These are phyloP conservation scores for Trialeurodes vaporariorum DNA, from an alignment of 1,140 invertebrate species.

Conservation along the genomic window DNA sequence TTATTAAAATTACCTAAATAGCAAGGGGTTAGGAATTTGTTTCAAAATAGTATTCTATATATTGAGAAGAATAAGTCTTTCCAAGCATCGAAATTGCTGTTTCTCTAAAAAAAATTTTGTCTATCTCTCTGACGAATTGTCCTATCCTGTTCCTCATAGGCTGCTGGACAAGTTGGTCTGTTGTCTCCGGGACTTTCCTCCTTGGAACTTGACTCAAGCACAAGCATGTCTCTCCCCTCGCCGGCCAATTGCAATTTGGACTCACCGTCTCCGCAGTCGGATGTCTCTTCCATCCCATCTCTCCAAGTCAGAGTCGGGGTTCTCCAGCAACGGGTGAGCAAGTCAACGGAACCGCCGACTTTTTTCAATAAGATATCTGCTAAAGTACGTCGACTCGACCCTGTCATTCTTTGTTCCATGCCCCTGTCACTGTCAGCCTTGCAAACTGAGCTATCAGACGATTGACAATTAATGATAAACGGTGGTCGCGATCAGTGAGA, in stretches of 20 bases:
- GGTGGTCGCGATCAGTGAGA: no score
- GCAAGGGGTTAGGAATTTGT: no score
- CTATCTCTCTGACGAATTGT: neutral
- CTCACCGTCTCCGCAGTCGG: constrained; percentile 31
- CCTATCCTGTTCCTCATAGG: neutral
- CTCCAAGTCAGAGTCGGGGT: constrained; percentile 59
- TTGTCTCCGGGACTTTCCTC: constrained; percentile 57
- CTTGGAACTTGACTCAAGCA: constrained; percentile 59
- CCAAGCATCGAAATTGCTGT: neutral
- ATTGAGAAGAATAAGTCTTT: no score
- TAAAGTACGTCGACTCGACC: constrained; percentile 13
- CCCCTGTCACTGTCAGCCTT: no score
- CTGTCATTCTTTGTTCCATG: no score
- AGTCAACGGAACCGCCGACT: constrained; percentile 12
- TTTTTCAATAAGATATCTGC: constrained; percentile 16
- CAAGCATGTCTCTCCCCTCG: constrained; percentile 63
- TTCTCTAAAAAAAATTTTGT: neutral
- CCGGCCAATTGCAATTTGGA: constrained; percentile 57
- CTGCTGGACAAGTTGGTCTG: constrained; percentile 36
- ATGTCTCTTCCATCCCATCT: constrained; percentile 33
- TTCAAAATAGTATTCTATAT: no score
- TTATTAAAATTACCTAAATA: no score
- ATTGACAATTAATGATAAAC: no score
- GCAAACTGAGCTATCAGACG: no score
- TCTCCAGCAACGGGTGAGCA: constrained; percentile 74